phyloP scores from a whole-genome alignment of 2,113 vertebrate genomes.

The Sarotherodon lohbergeri region DNA sequence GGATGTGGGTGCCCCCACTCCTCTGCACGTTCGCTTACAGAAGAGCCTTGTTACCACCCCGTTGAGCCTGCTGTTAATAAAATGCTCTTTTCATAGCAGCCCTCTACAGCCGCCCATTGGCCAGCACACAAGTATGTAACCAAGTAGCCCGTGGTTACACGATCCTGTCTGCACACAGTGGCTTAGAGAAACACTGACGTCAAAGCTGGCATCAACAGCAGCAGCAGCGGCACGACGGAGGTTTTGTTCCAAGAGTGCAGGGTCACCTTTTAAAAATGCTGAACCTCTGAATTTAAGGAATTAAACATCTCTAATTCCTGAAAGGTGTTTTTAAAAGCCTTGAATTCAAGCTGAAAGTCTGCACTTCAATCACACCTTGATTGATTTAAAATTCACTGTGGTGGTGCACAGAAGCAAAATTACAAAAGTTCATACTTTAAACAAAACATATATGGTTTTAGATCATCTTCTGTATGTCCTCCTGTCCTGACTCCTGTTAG shows the following conservation, averaged over 20 bases:
- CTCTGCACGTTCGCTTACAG: neutral
- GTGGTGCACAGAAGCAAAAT: neutral
- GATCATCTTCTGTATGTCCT: neutral
- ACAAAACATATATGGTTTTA: neutral
- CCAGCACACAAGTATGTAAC: conserved; percentile 6
- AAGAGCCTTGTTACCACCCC: neutral
- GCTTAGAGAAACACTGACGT: conserved; percentile 1
- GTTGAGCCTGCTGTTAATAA: conserved; percentile 26
- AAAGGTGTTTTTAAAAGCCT: neutral
- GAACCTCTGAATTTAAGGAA: neutral
- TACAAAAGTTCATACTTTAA: neutral
- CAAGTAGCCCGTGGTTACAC: neutral
- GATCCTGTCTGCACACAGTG: neutral
- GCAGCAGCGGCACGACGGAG: neutral
- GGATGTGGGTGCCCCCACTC: neutral
- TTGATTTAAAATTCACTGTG: neutral
- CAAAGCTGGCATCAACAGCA: neutral
- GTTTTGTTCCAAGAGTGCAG: neutral
- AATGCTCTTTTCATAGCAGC: conserved; percentile 57
- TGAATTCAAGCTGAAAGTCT: neutral
- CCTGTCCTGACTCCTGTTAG: neutral
- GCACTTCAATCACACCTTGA: neutral
- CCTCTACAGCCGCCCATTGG: neutral
- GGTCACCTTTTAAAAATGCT: neutral
- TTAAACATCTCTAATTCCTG: neutral